Evolutionary conservation across 2,113 vertebrate genomes (phyloP).

Genomic region (Gobiocypris rarus): DNA sequence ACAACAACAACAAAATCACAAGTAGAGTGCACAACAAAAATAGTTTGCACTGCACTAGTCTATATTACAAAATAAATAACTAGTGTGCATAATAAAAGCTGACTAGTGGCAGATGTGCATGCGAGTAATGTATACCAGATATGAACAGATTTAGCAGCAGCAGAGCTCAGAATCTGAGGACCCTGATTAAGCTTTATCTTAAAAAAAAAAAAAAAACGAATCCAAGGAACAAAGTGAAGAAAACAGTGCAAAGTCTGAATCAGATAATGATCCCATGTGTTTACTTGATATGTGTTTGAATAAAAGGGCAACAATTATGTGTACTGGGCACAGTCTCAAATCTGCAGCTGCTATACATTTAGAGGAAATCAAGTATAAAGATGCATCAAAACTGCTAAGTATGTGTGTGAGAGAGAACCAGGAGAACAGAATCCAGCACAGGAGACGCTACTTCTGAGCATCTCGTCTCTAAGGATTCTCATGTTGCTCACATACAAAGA

Average conservation of each 20-base stretch:
- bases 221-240: not conserved
- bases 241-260: not conserved
- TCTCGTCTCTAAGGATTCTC: constrained; percentile 22
- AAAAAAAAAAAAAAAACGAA: no score
- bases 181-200: constrained; percentile 5
- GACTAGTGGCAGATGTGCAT: not conserved
- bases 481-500: constrained; percentile 35
- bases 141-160: not conserved
- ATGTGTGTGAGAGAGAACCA: not conserved
- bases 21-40: not conserved
- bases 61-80: not conserved
- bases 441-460: not conserved
- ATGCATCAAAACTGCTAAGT: not conserved
- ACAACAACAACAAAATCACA: not conserved
- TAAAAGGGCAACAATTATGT: not conserved
- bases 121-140: not conserved
- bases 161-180: not conserved
- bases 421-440: not conserved
- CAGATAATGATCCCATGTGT: constrained; percentile 27
- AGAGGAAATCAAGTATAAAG: not conserved
- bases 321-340: no score
- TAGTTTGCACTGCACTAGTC: not conserved
- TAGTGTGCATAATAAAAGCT: not conserved
- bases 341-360: constrained; percentile 6
- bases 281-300: constrained; percentile 8